Base-by-base conservation (phyloP, 2,797 vertebrate species). In the Poecile montanus region DNA sequence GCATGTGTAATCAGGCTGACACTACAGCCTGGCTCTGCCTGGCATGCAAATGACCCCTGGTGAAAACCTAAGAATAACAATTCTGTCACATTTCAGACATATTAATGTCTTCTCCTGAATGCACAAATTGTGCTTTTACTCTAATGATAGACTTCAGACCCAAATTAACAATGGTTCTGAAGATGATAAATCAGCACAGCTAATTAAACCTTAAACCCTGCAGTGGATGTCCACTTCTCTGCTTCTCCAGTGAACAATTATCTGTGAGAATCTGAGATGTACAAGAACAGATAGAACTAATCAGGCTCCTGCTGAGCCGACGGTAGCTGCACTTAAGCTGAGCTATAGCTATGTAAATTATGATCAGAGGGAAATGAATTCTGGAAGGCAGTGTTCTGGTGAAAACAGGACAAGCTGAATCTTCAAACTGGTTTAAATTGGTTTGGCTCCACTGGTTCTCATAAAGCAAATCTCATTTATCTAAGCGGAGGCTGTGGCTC, bases 341-440 rank as follows among this genome's bases (percentile, higher is more conserved):
- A 84, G 82, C 82, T 81, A 76, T 18, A 82, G 77, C 73, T 42
- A 51, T 67, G 68, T 77, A 96, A 95, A 96, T 89, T 76, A 82
- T 82, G 66, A 88, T 89, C 79, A 77, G 70, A 84, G 65, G 65
- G 67, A 88, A 92, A 89, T 82, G 60, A 92, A 84, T 94, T 89
- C 90, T 89, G 79, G 89, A 91, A 93, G 65, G 84, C 86, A 88
- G 27, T 29, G 70, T 62, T 78, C 88, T 82, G 74, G 20, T 93
- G 71, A 50, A 85, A 93, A 50, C 61, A 91, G 83, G 81, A 85
- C 40, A 58, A 75, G 77, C 77, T 90, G 91, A 93, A 91, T 91
- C 84, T 87, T 93, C 86, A 74, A 71, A 90, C 86, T 82, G 61
- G 73, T 61, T 84, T 86, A 95, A 95, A 95, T 90, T 93, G 84